Evolutionary conservation across 2,113 vertebrate genomes (phyloP).

Genomic region (Gymnorhina tibicen): DNA sequence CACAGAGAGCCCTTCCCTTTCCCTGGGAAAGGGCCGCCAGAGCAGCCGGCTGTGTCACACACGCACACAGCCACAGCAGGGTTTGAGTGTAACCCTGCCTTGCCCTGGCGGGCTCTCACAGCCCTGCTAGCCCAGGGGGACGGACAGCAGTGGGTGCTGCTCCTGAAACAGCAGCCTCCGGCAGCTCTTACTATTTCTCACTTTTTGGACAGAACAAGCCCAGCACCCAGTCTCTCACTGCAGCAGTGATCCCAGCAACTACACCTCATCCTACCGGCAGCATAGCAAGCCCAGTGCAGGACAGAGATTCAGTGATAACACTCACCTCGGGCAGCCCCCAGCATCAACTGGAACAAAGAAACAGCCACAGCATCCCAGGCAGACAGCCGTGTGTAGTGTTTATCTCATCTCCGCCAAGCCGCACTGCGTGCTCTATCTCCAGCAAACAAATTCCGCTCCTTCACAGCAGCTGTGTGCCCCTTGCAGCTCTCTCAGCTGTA

Average conservation of each 20-base stretch:
- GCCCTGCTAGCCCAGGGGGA: not conserved
- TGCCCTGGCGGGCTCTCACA: not conserved
- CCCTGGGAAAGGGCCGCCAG: not conserved
- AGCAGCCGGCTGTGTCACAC: not conserved
- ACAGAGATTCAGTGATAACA: not conserved
- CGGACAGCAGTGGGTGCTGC: not conserved
- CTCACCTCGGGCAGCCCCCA: not conserved
- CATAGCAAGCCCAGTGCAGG: not conserved
- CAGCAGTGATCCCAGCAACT: not conserved
- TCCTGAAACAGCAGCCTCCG: not conserved
- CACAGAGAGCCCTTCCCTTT: not conserved
- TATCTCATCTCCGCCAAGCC: not conserved
- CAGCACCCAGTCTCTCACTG: not conserved
- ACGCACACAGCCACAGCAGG: accelerated
- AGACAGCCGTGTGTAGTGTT: accelerated
- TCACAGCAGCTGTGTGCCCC: not conserved
- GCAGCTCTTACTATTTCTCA: not conserved
- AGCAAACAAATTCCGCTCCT: not conserved
- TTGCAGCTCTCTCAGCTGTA: not conserved
- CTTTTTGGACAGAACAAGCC: not conserved
- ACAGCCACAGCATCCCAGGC: not conserved
- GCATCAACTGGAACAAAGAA: not conserved
- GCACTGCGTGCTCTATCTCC: accelerated
- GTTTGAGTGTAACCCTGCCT: not conserved
- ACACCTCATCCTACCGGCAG: not conserved